Evolutionary conservation across 2,797 vertebrate species (phyloP).

Genomic region (Tympanoctomys barrerae): DNA sequence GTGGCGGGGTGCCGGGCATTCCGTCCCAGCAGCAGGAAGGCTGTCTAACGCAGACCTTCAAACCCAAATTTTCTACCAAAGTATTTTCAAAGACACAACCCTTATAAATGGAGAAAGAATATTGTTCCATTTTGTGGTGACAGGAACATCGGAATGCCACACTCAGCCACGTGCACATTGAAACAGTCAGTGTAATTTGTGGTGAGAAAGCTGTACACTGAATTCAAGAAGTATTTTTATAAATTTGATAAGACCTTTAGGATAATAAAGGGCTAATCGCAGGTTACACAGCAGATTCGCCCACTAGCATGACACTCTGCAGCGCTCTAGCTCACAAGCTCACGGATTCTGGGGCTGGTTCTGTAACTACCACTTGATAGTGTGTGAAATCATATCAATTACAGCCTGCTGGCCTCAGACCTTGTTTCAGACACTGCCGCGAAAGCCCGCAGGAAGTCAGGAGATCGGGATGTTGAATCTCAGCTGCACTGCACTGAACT

Average conservation of each 20-base stretch:
- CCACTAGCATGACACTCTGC: not conserved
- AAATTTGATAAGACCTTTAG: not conserved
- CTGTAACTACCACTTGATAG: not conserved
- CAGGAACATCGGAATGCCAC: not conserved
- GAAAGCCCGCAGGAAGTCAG: not conserved
- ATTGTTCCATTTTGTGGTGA: not conserved
- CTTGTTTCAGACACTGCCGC: not conserved
- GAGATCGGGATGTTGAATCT: not conserved
- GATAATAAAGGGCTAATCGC: not conserved
- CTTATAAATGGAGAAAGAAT: not conserved
- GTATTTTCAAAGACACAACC: not conserved
- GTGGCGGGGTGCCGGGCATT: not conserved
- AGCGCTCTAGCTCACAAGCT: not conserved
- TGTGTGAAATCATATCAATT: not conserved
- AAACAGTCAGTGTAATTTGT: not conserved
- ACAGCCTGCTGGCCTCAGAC: not conserved
- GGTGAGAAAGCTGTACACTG: not conserved
- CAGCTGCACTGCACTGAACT: not conserved
- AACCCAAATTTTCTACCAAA: not conserved
- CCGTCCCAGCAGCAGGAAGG: not conserved
- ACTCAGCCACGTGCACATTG: not conserved
- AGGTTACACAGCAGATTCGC: not conserved
- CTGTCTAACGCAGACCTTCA: not conserved
- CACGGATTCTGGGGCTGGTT: not conserved
- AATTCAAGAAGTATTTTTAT: constrained; percentile 13